phyloP scores from a whole-genome alignment of 1,140 invertebrate genomes.

The Tetragonula clypearis region DNA sequence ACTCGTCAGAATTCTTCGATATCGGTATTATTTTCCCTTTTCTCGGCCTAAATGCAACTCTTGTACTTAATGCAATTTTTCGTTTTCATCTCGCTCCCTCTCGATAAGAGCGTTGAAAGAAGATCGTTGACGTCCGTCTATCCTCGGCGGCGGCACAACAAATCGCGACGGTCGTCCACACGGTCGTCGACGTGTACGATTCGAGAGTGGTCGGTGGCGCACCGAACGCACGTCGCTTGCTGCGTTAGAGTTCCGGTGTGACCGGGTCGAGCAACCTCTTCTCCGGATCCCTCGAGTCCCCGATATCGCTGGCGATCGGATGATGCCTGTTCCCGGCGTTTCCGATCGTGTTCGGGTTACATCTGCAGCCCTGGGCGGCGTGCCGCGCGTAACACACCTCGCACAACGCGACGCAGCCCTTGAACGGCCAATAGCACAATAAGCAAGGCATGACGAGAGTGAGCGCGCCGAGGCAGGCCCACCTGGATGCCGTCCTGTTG shows the following conservation, averaged over 20 bases:
- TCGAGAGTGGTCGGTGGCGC: no score
- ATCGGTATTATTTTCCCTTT: constrained; percentile 26
- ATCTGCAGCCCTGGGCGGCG: constrained; percentile 87
- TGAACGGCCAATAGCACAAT: constrained; percentile 95
- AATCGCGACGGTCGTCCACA: no score
- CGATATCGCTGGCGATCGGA: constrained; percentile 73
- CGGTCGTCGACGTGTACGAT: no score
- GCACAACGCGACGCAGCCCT: constrained; percentile 89
- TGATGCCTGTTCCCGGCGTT: constrained; percentile 77
- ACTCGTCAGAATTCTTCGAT: constrained; percentile 46
- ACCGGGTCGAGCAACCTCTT: constrained; percentile 80
- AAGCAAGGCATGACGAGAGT: constrained; percentile 93
- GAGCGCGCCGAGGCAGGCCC: constrained; percentile 92
- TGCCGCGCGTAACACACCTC: constrained; percentile 91
- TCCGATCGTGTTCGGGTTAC: constrained; percentile 83
- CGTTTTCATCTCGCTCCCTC: constrained; percentile 67
- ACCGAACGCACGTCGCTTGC: no score
- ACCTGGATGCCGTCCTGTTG: constrained; percentile 86
- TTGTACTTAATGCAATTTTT: constrained; percentile 78
- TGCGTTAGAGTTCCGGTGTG: constrained; percentile 78
- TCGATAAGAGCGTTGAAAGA: constrained; percentile 14
- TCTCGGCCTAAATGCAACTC: constrained; percentile 79
- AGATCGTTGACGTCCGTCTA: background rate
- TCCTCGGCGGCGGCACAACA: background rate
- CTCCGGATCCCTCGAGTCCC: constrained; percentile 77